These are phyloP conservation scores for Boloria euphrosyne DNA, from an alignment of 2,888 invertebrate species.

Conservation along the genomic window DNA sequence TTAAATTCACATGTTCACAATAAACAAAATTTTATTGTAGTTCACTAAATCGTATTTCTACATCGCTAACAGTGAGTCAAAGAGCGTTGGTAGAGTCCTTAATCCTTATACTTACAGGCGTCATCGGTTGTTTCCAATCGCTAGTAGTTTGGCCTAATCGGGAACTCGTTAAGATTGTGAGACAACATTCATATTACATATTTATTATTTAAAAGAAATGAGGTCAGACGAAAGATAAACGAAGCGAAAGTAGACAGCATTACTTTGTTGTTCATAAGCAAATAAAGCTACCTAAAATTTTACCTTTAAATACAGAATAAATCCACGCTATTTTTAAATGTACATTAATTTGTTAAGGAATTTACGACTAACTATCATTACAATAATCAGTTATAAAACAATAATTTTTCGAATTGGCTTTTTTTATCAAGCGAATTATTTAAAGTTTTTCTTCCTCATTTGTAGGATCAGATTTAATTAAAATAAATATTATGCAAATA, in stretches of 20 bases:
- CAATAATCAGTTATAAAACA: too few species aligned
- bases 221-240: slow-evolving; percentile 4
- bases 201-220: slow-evolving; percentile 18
- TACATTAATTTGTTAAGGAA: too few species aligned
- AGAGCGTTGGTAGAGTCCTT: slow-evolving; percentile 31
- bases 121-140: slow-evolving; percentile 40
- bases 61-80: slow-evolving; percentile 40
- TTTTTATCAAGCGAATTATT: too few species aligned
- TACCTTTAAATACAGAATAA: too few species aligned
- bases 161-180: slow-evolving; percentile 47
- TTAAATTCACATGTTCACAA: slow-evolving; percentile 25
- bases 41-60: slow-evolving; percentile 34
- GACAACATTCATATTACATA: slow-evolving; percentile 33
- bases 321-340: too few species aligned
- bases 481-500: too few species aligned
- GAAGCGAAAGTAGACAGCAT: slow-evolving; percentile 9
- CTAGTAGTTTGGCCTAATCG: slow-evolving; percentile 49
- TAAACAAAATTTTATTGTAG: slow-evolving; percentile 35
- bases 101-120: slow-evolving; percentile 27
- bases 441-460: too few species aligned
- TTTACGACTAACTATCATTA: too few species aligned
- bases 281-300: slow-evolving; percentile 4
- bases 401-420: too few species aligned
- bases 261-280: slow-evolving; percentile 3
- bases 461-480: too few species aligned